Base-by-base conservation (phyloP, 2,888 invertebrate species). In the Lordiphosa fenestrarum region DNA sequence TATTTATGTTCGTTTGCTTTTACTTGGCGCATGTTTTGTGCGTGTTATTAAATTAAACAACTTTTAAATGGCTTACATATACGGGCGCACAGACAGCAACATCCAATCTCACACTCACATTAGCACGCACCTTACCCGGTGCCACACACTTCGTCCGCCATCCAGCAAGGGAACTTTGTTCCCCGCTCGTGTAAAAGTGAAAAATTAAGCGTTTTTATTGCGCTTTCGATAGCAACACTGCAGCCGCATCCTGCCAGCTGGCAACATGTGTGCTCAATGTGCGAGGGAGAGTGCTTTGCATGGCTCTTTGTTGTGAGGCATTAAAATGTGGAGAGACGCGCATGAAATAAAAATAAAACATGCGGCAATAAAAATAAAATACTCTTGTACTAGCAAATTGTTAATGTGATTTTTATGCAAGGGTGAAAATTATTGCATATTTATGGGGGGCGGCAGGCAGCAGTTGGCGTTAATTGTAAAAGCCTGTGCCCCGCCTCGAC, bases 391-490 rank as follows among this genome's bases (percentile, higher is more conserved):
- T 80, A 83, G 77, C 77, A 77, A 84, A 86, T 82, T 84, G 83
- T 85, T 84, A 85, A 84, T 85, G 86, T 69, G 71, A 77, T 81
- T 82, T 83, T 83, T 84, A 82, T 82, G 85, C 85, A 81, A 82
- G 78, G 49, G 60, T 44, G 42, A 15, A 10, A 71, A 75, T 73
- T 77, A 80, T 77, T 68, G 77, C 53, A 69, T 69, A 80, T 80
- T 74, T 80, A 83, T 80, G 77, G 46, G 9, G 51, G 15, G 15
- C 15, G 15, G 15, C 9, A 9, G 40, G 54, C 58, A 76, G 53
- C 77, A 77, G 68, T 73, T 81, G 77, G 41, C 61, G 59, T 73
- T 77, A 77, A 77, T 77, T 83, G 77, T 53, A 52, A 58, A 37
- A 39, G 55, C 57, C 15, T 15, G 15, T 2, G 15, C 15, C 15